Evolutionary conservation across 2,888 invertebrate species (phyloP), one percentile per base, ranked within the genome.

Genomic region (Ophonus ardosiacus): DNA sequence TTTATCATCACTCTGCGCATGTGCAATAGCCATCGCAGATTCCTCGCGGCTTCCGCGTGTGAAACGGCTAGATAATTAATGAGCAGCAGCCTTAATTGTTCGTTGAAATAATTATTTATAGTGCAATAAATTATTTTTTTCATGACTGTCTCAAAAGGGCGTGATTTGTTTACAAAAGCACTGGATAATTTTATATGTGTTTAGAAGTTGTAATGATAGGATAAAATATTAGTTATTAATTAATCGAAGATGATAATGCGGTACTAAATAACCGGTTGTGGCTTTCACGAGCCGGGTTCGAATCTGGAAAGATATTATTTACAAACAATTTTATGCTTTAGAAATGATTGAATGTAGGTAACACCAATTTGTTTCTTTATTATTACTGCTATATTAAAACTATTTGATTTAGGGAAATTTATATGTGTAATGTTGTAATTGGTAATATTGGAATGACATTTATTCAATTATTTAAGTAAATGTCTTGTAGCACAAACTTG

Each of bases 91-190:
- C 61, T 57, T 80, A 80, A 80, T 80, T 80, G 80, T 80, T 80
- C 61, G 80, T 80, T 80, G 80, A 82, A 82, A 82, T 82, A 71
- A 82, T 82, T 71, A 82, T 82, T 82, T 82, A 82, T 82, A 57
- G 59, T 71, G 82, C 18, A 71, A 82, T 82, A 68, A 82, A 82
- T 68, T 68, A 74, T 82, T 74, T 71, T 81, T 82, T 82, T 80
- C 80, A 61, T 61, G 40, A 61, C 40, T 61, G 61, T 61, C 40
- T 59, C 59, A 57, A 38, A 79, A 79, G 63, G 84, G 79, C 84
- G 78, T 84, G 79, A 79, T 79, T 65, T 79, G 68, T 79, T 84
- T 84, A 84, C 79, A 78, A 79, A 56, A 83, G 83, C 78, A 38
- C 65, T 84, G 78, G 63, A 81, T 85, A 84, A 86, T 81, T 86